These are phyloP conservation scores for Brachyhypopomus occidentalis DNA, from an alignment of 2,113 vertebrate species.

Conservation along the genomic window DNA sequence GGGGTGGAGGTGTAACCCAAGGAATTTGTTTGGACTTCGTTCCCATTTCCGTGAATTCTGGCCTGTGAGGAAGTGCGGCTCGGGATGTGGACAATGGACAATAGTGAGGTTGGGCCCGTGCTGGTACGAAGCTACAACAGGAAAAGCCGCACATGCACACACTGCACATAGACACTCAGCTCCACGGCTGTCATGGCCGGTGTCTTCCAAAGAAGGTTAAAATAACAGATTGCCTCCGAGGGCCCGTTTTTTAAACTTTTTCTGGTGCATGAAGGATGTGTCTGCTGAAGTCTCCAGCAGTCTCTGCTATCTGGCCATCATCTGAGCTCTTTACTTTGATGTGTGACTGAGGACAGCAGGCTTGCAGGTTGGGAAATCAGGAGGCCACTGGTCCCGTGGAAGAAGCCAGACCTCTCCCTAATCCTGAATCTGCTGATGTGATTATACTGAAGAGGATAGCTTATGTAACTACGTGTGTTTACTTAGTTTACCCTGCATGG, in stretches of 20 bases:
- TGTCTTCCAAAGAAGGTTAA: constrained; percentile 28
- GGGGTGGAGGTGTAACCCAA: constrained; percentile 59
- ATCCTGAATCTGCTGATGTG: constrained; percentile 55
- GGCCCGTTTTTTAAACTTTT: not conserved
- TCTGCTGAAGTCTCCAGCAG: constrained; percentile 9
- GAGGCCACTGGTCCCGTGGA: constrained; percentile 11
- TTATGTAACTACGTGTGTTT: constrained; percentile 61
- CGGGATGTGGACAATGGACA: constrained; percentile 75
- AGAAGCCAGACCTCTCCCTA: constrained; percentile 23
- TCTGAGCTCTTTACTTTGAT: not conserved
- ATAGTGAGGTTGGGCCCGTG: constrained; percentile 71
- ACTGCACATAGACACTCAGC: constrained; percentile 46
- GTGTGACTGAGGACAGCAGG: not conserved
- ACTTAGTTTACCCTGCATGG: constrained; percentile 49
- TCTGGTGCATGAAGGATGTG: not conserved
- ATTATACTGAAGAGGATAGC: constrained; percentile 42
- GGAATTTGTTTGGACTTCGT: constrained; percentile 78
- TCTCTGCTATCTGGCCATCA: not conserved
- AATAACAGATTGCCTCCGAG: constrained; percentile 16
- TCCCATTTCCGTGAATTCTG: constrained; percentile 81
- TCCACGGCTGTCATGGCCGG: constrained; percentile 2
- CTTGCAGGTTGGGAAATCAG: constrained; percentile 12
- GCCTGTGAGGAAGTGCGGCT: constrained; percentile 71
- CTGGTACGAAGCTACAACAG: constrained; percentile 69
- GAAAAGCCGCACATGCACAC: constrained; percentile 63